A percentile compares a stretch with the other conserved stretches of the same genome.
Conservation (phyloP, 2,888 invertebrate genomes). For the Pollenia griseotomentosa region DNA sequence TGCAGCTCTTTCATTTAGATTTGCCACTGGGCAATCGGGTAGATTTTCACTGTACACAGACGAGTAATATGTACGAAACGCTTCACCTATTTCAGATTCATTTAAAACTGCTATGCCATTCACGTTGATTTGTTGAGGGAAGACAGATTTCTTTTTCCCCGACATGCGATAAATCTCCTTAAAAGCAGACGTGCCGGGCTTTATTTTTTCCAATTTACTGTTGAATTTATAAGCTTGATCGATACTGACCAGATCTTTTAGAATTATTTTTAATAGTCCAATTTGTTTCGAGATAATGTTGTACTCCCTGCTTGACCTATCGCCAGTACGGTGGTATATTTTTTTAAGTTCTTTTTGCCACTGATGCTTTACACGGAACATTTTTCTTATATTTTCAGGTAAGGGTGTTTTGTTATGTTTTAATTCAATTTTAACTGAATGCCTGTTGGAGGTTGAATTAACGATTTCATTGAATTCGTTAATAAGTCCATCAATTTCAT, state of each 20-base stretch:
- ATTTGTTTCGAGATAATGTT: constrained; percentile 34
- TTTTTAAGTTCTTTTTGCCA: constrained; percentile 25
- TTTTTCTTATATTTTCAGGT: constrained; percentile 22
- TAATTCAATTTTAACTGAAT: too few species aligned
- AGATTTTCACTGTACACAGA: too few species aligned
- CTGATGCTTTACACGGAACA: not conserved
- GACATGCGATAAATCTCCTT: not conserved
- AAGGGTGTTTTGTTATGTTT: too few species aligned
- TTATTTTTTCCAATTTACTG: constrained; percentile 19
- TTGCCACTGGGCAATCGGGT: not conserved
- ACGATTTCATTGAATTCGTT: too few species aligned
- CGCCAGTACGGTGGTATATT: constrained; percentile 8
- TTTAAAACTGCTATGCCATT: not conserved
- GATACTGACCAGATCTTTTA: constrained; percentile 25
- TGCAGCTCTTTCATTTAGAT: not conserved
- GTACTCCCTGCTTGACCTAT: not conserved
- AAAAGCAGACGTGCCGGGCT: constrained; percentile 15
- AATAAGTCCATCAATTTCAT: too few species aligned
- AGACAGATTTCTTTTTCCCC: not conserved
- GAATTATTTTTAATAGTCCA: constrained; percentile 13
- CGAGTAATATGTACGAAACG: too few species aligned
- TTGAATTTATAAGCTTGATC: constrained; percentile 22
- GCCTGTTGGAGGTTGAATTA: too few species aligned
- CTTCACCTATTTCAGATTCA: too few species aligned
- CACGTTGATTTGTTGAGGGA: not conserved